Evolutionary conservation across 2,797 vertebrate species (phyloP), one percentile per base, ranked within the genome.

Genomic region (Falco biarmicus): DNA sequence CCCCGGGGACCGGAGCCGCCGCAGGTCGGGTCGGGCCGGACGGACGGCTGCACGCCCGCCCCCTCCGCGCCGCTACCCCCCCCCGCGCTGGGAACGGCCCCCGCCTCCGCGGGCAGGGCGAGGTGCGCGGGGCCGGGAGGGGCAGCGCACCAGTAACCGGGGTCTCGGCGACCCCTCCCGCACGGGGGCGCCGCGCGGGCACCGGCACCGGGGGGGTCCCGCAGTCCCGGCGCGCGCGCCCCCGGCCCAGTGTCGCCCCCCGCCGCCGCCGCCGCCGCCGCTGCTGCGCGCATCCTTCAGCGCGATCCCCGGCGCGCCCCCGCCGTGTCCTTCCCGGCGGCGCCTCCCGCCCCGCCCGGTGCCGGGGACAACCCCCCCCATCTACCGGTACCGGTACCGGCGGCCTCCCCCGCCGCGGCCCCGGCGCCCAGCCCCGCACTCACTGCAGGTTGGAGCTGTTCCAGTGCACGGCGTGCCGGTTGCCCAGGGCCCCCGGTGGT

Each of bases 371-470:
- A n/a, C 39, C 16, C 48, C 7, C 15, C 32, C 63, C 61, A 53
- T 84, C 93, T 94, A 73, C 65, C 69, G 43, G 34, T 69, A 13
- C 76, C 56, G 65, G 79, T 56, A 48, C 83, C 74, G 29, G 79
- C 70, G 45, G 61, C 51, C 29, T 57, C 60, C n/a, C n/a, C n/a
- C n/a, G n/a, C n/a, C n/a, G n/a, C n/a, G n/a, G n/a, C 65, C 77
- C 80, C 11, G 73, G 94, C 77, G 25, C n/a, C 70, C 82, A n/a
- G 82, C 87, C 93, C 84, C 76, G 54, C 66, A 98, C 99, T 99
- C 98, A 99, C 99, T 99, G 98, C 98, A 98, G 99, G 98, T 99
- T 99, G 96, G 99, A 99, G 98, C 99, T 99, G 98, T 99, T 99
- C 99, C 99, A 99, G 98, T 99, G 99, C 74, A 99, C 99, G 83